Base-by-base conservation (phyloP, 2,113 vertebrate species). In the Platanista minor region DNA sequence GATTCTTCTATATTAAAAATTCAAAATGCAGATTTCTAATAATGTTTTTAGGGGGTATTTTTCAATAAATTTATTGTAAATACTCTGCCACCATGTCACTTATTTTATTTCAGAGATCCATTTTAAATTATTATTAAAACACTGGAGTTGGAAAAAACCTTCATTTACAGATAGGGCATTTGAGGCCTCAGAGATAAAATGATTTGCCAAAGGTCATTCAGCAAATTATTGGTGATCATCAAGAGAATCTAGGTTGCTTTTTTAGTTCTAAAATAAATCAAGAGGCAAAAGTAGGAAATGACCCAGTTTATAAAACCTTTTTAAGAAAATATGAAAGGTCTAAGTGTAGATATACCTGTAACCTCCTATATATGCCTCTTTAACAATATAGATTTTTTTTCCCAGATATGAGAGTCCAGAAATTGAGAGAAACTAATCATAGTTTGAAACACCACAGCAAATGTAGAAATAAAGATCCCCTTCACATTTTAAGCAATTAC, bases 381-480 rank as follows among this genome's bases (percentile, higher is more conserved):
- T 71, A 93, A 71, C 69, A 93, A 64, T 43, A 80, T 33, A 33
- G 64, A 77, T 52, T 95, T 91, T n/a, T 33, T 89, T 57, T 69
- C 29, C 25, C 85, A 92, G 84, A 84, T 46, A 77, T 36, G 31
- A 84, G 46, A 41, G 36, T 69, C 81, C 41, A 87, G 74, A 96
- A 96, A 97, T 59, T 74, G 72, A 94, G 89, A 93, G 91, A 75
- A 89, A 87, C 82, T 82, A 96, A 92, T 87, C 66, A 74, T 61
- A 92, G 90, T 77, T 85, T 91, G n/a, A 96, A 94, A 90, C 36
- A 90, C 36, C 43, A 92, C 71, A 95, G 78, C 94, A 94, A 93
- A 89, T 75, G 62, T 75, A 80, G 83, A 92, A 95, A 75, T 96
- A 92, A 96, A 88, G n/a, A 91, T 61, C 49, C 23, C 75, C 81